Evolutionary conservation across 2,888 invertebrate genomes (phyloP), one percentile per base, ranked within the genome.

Genomic region (Choristoneura rosaceana): DNA sequence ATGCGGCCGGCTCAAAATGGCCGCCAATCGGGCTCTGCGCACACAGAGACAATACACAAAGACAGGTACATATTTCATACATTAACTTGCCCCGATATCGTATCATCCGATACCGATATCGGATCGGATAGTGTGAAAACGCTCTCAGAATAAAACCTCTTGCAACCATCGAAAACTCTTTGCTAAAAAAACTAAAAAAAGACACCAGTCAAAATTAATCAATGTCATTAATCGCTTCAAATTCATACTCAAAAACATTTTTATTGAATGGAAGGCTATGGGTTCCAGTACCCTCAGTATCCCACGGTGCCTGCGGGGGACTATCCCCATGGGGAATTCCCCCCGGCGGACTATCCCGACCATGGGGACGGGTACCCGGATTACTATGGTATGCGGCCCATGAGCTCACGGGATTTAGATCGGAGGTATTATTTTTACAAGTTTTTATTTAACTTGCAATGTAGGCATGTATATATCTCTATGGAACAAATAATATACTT

Each of bases 311-410:
- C 84, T 5, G 79, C 82, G 3, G 86, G 85, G 0, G 82, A 55
- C 25, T 55, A 55, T 25, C n/a, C 50, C 50, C 50, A 52, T 4
- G 52, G 52, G 12, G 55, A 55, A 10, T 55, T n/a, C 9, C 34
- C 33, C n/a, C 33, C 69, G 17, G 58, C 81, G 52, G 87, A 84
- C 15, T 92, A 86, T 73, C 88, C 87, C 4, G 93, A 90, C 68
- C 92, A 89, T 77, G 93, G 93, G 1, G 93, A 93, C 73, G 91
- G 92, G 0, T 89, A 87, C 71, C 88, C 87, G 43, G 93, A 92
- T 52, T 92, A 90, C 77, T 92, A 90, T 78, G 88, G 83, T 2
- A 77, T 87, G 76, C 84, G 82, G 10, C 80, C 86, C 8, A 67
- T 87, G 74, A 85, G 85, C 38, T 87, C 85, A 7, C 74, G 79